These are phyloP conservation scores for Macroteleia sp. DNA, from an alignment of 2,888 invertebrate genomes.

Conservation along the genomic window DNA sequence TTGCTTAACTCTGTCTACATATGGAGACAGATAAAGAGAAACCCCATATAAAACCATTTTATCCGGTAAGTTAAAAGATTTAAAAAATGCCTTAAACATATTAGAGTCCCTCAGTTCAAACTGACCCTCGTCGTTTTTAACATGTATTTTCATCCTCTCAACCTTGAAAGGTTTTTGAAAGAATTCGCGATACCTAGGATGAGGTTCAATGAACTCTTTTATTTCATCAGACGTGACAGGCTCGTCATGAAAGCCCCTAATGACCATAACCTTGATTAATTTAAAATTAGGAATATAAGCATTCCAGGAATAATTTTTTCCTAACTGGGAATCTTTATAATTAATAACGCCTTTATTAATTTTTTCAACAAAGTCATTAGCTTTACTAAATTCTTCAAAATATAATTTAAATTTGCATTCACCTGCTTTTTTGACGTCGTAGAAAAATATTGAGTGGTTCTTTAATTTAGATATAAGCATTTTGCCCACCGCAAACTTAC, in stretches of 20 bases:
- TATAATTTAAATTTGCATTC: background rate
- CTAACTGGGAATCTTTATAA: background rate
- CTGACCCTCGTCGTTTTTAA: background rate
- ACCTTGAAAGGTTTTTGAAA: constrained; percentile 5
- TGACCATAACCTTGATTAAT: background rate
- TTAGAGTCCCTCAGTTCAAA: background rate
- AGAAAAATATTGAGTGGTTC: background rate
- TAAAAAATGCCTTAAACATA: constrained; percentile 13
- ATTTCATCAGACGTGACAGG: background rate
- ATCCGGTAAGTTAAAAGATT: background rate
- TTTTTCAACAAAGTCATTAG: background rate
- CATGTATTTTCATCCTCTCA: constrained; percentile 9
- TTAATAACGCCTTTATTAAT: background rate
- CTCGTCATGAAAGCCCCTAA: background rate
- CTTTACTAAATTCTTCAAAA: background rate
- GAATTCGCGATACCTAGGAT: background rate
- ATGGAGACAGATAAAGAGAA: background rate
- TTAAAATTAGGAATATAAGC: background rate
- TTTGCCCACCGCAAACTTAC: background rate
- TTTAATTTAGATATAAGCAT: background rate
- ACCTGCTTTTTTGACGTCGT: background rate
- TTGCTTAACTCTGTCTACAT: constrained; percentile 8
- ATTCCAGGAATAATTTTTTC: background rate
- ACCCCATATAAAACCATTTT: constrained; percentile 5
- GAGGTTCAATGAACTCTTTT: background rate